Base-by-base conservation (phyloP, 2,888 invertebrate species). In the Spilarctia lutea region DNA sequence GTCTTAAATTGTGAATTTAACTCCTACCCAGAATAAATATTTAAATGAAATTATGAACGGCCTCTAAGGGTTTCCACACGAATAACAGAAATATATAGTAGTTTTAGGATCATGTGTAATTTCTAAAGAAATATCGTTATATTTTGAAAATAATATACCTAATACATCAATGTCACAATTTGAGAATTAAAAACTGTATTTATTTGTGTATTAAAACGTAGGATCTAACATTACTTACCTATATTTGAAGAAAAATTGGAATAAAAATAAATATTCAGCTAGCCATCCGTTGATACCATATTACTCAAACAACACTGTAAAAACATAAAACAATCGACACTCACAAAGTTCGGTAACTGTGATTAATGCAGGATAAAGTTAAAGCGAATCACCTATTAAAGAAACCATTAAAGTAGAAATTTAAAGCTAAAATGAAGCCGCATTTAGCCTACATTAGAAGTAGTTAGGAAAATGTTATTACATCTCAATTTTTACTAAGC, bases 291-390 rank as follows among this genome's bases (percentile, higher is more conserved):
- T n/a, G 13, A 45, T 0, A 48, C 84, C 33, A 30, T 77, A 52
- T 73, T 70, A 71, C 33, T 68, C 60, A 4, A 11, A 33, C 68
- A 69, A 72, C 68, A 67, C 67, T 76, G 33, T 79, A 82, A 83
- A 83, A 86, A 81, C 84, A 83, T 81, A 82, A 82, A 84, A 80
- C 85, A 86, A 84, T 83, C 78, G 79, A 80, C 78, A 78, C 82
- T 77, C 76, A 76, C 75, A 74, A 73, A 81, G 80, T 85, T 81
- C 66, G 69, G 73, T 75, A 82, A 83, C 80, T 82, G 83, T 84
- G 83, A 87, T 88, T 85, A 88, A 85, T 84, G 82, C 72, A 74
- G 79, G 77, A 83, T 85, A 85, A 88, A 89, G 84, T 88, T 88
- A 77, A 82, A 85, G 85, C 82, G 79, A 83, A 80, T 78, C 65